phyloP scores from a whole-genome alignment of 1,140 invertebrate species.

The Tenebrio molitor region DNA sequence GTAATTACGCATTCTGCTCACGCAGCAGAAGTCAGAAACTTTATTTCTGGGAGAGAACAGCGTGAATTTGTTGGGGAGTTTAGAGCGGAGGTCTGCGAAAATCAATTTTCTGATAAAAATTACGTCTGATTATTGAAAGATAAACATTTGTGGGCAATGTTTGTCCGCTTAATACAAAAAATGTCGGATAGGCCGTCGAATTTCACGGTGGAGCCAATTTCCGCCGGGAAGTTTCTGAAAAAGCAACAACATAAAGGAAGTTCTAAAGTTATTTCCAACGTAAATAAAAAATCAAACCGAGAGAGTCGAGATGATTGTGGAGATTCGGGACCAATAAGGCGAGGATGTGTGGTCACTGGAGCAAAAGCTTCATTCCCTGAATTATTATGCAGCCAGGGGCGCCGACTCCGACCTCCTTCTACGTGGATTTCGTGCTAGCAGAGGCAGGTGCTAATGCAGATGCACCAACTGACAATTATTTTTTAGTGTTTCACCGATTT shows the following conservation, averaged over 20 bases:
- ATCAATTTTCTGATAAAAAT: conserved; percentile 1
- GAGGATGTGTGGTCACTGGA: conserved; percentile 13
- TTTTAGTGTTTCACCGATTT: not conserved
- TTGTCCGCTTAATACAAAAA: not conserved
- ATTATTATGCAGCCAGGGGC: not conserved
- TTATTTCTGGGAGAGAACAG: conserved; percentile 10
- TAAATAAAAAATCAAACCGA: conserved; percentile 23
- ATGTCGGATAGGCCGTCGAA: not conserved
- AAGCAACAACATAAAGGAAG: conserved; percentile 15
- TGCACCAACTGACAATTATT: not conserved
- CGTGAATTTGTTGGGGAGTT: conserved; percentile 8
- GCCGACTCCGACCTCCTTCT: not conserved
- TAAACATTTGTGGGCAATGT: conserved; percentile 18
- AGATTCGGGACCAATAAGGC: not conserved
- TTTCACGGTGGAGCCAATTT: not conserved
- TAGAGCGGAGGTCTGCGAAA: not conserved
- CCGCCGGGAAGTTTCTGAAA: conserved; percentile 2
- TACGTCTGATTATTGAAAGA: conserved; percentile 14
- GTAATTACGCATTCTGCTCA: conserved; percentile 12
- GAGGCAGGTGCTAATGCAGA: not conserved
- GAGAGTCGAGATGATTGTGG: conserved; percentile 11
- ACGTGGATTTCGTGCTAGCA: not conserved
- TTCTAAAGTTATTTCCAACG: conserved; percentile 22
- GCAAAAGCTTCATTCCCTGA: not conserved
- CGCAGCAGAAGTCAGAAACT: conserved; percentile 5